Percentiles rank a stretch among this genome's conserved stretches.
phyloP scores from a whole-genome alignment of 2,888 invertebrate species.

The Drosophila longiperda region DNA sequence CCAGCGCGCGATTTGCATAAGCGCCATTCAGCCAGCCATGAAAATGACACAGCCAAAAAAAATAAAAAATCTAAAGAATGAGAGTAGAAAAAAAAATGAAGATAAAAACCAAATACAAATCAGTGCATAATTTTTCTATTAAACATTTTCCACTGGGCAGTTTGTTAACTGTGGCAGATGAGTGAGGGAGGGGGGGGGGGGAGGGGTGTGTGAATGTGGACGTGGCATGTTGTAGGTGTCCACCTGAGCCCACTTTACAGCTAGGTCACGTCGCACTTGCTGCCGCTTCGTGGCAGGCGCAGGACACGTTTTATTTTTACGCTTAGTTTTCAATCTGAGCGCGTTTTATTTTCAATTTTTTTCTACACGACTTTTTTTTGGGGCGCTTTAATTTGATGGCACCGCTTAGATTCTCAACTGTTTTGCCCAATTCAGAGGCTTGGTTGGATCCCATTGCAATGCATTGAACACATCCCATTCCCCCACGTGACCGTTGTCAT shows the following conservation, averaged over 20 bases:
- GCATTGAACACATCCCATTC: not conserved
- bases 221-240: conserved; percentile 10
- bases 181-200: not conserved
- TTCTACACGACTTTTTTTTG: conserved; percentile 41
- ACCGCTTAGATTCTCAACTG: conserved; percentile 39
- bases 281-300: conserved; percentile 13
- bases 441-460: not conserved
- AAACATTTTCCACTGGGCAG: conserved; percentile 58
- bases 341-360: conserved; percentile 77
- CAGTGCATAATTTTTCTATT: conserved; percentile 80
- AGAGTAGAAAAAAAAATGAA: conserved; percentile 31
- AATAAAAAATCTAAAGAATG: conserved; percentile 4
- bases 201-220: not conserved
- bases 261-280: conserved; percentile 44
- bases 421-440: not conserved
- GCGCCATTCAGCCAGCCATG: conserved; percentile 73
- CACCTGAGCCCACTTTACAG: conserved; percentile 46
- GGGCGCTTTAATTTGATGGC: conserved; percentile 71
- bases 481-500: conserved; percentile 11
- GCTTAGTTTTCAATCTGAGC: conserved; percentile 75
- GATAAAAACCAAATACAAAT: conserved; percentile 78
- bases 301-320: conserved; percentile 68
- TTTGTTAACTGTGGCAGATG: not conserved
- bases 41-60: conserved; percentile 62
- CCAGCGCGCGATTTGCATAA: conserved; percentile 67